Evolutionary conservation across 2,113 vertebrate genomes (phyloP).

Genomic region (Coregonus clupeaformis): DNA sequence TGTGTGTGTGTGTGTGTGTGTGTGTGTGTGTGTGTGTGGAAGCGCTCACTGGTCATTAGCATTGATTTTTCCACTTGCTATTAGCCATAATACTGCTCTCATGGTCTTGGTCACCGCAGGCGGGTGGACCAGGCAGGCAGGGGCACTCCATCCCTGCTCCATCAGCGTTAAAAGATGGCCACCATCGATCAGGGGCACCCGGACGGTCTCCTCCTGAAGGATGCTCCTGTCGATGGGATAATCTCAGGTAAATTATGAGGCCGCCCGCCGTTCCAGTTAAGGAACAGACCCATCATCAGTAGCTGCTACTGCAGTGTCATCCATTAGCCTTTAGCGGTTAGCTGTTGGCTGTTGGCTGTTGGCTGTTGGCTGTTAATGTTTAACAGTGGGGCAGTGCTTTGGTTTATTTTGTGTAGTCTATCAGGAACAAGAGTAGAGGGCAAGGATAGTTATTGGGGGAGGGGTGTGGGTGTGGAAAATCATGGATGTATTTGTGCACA

Average conservation of each 20-base stretch:
- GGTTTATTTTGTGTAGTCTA: not conserved
- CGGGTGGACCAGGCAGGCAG: too few species aligned
- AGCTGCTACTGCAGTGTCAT: not conserved
- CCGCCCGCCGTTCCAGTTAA: constrained; percentile 51
- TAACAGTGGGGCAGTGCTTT: too few species aligned
- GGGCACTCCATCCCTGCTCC: not conserved
- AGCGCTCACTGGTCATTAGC: constrained; percentile 54
- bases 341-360: too few species aligned
- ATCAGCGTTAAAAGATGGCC: constrained; percentile 35
- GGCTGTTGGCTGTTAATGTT: too few species aligned
- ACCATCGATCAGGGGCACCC: constrained; percentile 52
- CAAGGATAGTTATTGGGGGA: not conserved
- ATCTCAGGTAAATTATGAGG: constrained; percentile 60
- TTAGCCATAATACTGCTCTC: constrained; percentile 58
- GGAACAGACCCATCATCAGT: constrained; percentile 26
- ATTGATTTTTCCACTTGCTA: constrained; percentile 52
- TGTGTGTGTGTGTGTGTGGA: constrained; percentile 9
- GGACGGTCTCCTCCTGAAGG: constrained; percentile 20
- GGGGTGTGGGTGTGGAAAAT: not conserved
- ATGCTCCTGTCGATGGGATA: constrained; percentile 50
- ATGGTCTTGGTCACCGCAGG: constrained; percentile 42
- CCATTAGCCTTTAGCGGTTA: too few species aligned
- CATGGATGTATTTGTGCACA: not conserved
- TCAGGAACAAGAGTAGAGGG: not conserved
- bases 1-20: constrained; percentile 12